Percentiles rank a stretch among this genome's conserved stretches.
phyloP scores from a whole-genome alignment of 1,140 invertebrate species.

The Thaumatotibia leucotreta region DNA sequence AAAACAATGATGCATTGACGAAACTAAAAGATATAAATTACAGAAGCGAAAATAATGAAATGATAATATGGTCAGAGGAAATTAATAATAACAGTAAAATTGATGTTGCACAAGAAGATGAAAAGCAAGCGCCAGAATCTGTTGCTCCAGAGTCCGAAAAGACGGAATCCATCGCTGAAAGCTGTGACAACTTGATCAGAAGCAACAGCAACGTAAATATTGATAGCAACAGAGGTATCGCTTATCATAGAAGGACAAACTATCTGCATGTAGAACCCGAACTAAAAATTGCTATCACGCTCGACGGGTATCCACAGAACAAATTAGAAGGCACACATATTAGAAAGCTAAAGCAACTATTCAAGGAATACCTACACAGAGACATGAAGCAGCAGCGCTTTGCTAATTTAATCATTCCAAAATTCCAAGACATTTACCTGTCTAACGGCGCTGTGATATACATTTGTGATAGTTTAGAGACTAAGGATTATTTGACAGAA shows the following conservation, averaged over 20 bases:
- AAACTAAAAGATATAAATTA: conserved; percentile 45
- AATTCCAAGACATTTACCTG: conserved; percentile 60
- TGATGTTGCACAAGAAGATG: conserved; percentile 15
- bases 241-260: conserved; percentile 63
- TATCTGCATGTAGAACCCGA: conserved; percentile 62
- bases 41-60: conserved; percentile 38
- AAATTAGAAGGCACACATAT: conserved; percentile 63
- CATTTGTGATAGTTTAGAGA: conserved; percentile 66
- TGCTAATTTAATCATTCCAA: conserved; percentile 51
- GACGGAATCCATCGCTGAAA: conserved; percentile 47
- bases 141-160: conserved; percentile 37
- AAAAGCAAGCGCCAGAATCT: conserved; percentile 29
- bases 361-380: conserved; percentile 59
- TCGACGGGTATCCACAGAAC: conserved; percentile 59
- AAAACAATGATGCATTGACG: conserved; percentile 30
- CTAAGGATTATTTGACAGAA: conserved; percentile 57
- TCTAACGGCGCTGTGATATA: conserved; percentile 67
- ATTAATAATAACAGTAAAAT: conserved; percentile 27
- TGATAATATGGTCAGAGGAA: conserved; percentile 39
- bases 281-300: conserved; percentile 54
- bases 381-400: conserved; percentile 58
- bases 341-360: conserved; percentile 49
- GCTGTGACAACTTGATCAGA: conserved; percentile 43
- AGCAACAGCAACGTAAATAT: conserved; percentile 53
- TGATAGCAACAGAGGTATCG: conserved; percentile 56